Conservation (phyloP, 2,888 invertebrate genomes). For the Eurytoma adleriae region DNA sequence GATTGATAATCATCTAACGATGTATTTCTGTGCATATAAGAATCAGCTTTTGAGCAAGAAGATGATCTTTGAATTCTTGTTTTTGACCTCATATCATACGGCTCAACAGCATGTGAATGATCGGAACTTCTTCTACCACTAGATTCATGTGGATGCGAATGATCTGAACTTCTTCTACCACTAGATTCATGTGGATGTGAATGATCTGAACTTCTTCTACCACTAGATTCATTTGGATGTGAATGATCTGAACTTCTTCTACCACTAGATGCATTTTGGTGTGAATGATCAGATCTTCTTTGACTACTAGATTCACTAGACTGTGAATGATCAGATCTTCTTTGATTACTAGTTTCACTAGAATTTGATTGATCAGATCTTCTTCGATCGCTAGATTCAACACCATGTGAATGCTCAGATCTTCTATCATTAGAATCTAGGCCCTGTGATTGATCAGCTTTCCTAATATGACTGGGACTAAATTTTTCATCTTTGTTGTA, state of each 20-base stretch:
- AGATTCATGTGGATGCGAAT: not conserved
- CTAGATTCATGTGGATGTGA: constrained; percentile 2
- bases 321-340: no score
- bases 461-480: not conserved
- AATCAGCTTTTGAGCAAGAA: constrained; percentile 37
- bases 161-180: constrained; percentile 3
- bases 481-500: not conserved
- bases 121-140: constrained; percentile 13
- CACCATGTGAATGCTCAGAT: not conserved
- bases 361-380: not conserved
- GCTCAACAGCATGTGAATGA: constrained; percentile 16
- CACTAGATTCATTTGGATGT: not conserved
- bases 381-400: constrained; percentile 5
- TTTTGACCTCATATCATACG: constrained; percentile 9
- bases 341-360: not conserved
- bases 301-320: no score
- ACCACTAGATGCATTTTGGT: not conserved
- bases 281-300: no score
- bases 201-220: constrained; percentile 19
- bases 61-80: constrained; percentile 48
- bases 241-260: not conserved
- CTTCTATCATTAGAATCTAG: not conserved
- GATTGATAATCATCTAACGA: constrained; percentile 29
- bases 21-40: constrained; percentile 33
- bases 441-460: not conserved